phyloP scores from a whole-genome alignment of 2,888 invertebrate species.

The Synergus umbraculus region DNA sequence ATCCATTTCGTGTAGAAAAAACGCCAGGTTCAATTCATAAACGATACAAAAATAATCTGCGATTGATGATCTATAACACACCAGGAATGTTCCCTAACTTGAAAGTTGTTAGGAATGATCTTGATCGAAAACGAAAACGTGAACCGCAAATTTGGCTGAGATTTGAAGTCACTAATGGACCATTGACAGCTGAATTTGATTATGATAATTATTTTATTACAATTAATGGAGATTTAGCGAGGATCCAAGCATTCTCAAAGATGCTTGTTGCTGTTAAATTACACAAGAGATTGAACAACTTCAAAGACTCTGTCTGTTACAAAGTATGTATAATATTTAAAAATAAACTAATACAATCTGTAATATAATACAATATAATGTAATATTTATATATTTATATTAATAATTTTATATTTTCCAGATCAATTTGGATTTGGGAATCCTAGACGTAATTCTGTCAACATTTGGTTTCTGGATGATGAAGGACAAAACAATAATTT shows the following conservation, averaged over 20 bases:
- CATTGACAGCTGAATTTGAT: slow-evolving; percentile 59
- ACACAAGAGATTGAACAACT: slow-evolving; percentile 60
- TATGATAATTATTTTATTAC: slow-evolving; percentile 61
- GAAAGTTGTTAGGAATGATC: slow-evolving; percentile 60
- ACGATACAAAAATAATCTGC: slow-evolving; percentile 57
- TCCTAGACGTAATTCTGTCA: slow-evolving; percentile 59
- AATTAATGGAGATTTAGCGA: slow-evolving; percentile 56
- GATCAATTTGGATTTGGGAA: slow-evolving; percentile 60
- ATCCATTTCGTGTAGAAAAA: slow-evolving; percentile 55
- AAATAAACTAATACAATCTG: no score
- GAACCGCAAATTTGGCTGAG: slow-evolving; percentile 59
- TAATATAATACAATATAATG: no score
- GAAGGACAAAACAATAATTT: slow-evolving; percentile 54
- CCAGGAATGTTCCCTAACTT: slow-evolving; percentile 60
- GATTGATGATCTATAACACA: slow-evolving; percentile 60
- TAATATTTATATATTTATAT: background rate
- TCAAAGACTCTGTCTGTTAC: slow-evolving; percentile 60
- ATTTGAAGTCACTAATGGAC: slow-evolving; percentile 54
- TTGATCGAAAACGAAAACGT: slow-evolving; percentile 59
- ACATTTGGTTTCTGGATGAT: slow-evolving; percentile 60
- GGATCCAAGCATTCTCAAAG: slow-evolving; percentile 59
- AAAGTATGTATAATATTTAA: slow-evolving; percentile 50
- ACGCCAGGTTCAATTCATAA: slow-evolving; percentile 58
- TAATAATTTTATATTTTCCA: slow-evolving; percentile 19
- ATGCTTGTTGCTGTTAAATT: slow-evolving; percentile 61